Percentiles rank a stretch among this genome's conserved stretches.
Evolutionary conservation across 2,113 vertebrate genomes (phyloP).

Genomic region (Xiphophorus maculatus): DNA sequence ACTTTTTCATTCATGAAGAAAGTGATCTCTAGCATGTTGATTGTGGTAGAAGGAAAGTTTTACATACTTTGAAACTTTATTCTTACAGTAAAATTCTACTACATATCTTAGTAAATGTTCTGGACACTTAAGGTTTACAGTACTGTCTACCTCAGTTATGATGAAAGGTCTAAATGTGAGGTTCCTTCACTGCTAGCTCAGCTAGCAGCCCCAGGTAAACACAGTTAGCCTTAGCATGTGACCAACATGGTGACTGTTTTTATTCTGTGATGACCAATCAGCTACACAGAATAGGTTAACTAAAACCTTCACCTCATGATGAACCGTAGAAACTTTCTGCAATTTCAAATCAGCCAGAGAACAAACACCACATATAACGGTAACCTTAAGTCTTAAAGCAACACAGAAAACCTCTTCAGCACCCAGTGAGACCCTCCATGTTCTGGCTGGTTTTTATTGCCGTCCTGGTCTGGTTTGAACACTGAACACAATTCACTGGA

Average conservation of each 20-base stretch:
- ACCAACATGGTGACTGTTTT: no score
- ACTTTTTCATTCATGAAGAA: no score
- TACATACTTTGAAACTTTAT: no score
- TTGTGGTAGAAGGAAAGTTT: no score
- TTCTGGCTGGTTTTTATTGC: background rate
- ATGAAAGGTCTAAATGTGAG: no score
- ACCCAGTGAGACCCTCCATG: background rate
- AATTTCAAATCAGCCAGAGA: background rate
- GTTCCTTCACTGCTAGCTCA: no score
- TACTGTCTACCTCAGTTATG: no score
- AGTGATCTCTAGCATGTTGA: no score
- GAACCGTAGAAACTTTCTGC: background rate
- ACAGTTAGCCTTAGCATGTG: background rate
- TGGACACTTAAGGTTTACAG: no score
- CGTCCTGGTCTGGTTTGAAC: background rate
- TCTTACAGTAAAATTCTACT: no score
- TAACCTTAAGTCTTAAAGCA: background rate
- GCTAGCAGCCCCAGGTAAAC: background rate
- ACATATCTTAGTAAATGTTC: no score
- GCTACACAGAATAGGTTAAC: background rate
- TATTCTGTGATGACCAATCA: background rate
- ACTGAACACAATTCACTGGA: background rate
- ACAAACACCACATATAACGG: background rate
- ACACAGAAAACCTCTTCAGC: background rate
- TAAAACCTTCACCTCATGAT: background rate